Evolutionary conservation across 2,888 invertebrate genomes (phyloP), one percentile per base, ranked within the genome.

Genomic region (Chrysina gloriosa): DNA sequence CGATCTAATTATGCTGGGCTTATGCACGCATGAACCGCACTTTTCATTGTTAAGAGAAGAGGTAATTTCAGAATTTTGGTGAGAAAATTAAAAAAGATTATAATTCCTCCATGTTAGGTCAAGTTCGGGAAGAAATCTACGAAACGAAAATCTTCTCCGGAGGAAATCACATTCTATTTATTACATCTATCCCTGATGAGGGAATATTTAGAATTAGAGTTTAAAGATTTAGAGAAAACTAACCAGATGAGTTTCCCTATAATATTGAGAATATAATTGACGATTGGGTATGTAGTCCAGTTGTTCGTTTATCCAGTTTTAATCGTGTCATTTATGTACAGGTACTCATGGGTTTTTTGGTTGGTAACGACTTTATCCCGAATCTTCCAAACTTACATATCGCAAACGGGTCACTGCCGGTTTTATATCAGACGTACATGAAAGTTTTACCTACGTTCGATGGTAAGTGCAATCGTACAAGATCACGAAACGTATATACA

Each of bases 351-450:
- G 96, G 97, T 0, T 98, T 98, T 82, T 84, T 98, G 21, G 95
- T 98, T 7, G 98, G 98, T 71, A 99, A 99, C 80, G 98, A 99
- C 84, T 99, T 99, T 83, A 94, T 99, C 77, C 98, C 98, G 0
- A 90, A 97, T 85, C 86, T 98, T 72, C 98, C 98, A 1, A 92
- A 96, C 82, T 88, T 99, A 82, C 96, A 98, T 82, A 98, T 99
- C 73, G 89, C 90, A 74, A 92, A 93, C 78, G 95, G 96, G 77
- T 96, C 96, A 9, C 83, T 98, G 71, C 94, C 96, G 0, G 80
- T 93, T 70, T 85, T 99, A 39, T 98, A 96, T 84, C 88, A 89
- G 76, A 92, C 92, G 0, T 98, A 99, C 83, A 96, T 92, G 84
- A 88, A 89, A 52, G 90, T 96, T 34, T 85, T 97, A 76, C 96